These are phyloP conservation scores for Rhagonycha fulva DNA, from an alignment of 2,888 invertebrate genomes.

Conservation along the genomic window DNA sequence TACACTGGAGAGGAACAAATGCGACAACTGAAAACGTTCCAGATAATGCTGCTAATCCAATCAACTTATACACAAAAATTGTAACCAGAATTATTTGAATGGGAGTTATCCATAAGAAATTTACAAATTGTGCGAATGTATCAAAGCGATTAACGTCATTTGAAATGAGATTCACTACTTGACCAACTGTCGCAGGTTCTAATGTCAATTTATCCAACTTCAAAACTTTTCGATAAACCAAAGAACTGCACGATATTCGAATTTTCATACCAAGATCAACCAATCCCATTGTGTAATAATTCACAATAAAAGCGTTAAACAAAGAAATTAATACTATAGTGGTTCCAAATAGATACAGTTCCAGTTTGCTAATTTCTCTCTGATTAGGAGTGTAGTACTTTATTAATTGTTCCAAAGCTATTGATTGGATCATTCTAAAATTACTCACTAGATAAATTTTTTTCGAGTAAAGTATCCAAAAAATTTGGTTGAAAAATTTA, in stretches of 20 bases:
- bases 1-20: conserved; percentile 56
- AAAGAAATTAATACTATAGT: conserved; percentile 75
- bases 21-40: conserved; percentile 59
- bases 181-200: conserved; percentile 78
- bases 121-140: conserved; percentile 74
- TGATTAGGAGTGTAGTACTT: neutral
- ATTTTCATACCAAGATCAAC: conserved; percentile 83
- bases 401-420: neutral
- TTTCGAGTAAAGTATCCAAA: neutral
- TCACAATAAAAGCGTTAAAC: conserved; percentile 63
- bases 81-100: conserved; percentile 74
- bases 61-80: conserved; percentile 66
- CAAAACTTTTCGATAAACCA: conserved; percentile 75
- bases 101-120: conserved; percentile 82
- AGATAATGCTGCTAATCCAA: conserved; percentile 59
- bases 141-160: conserved; percentile 90
- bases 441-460: neutral
- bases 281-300: conserved; percentile 88
- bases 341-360: conserved; percentile 77
- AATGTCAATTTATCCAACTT: conserved; percentile 79
- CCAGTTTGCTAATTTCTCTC: conserved; percentile 41
- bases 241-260: conserved; percentile 77
- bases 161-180: conserved; percentile 62
- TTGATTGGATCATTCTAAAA: neutral
- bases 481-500: neutral